A percentile compares a stretch with the other conserved stretches of the same genome.
These are phyloP conservation scores for Cataglyphis cursor DNA, from an alignment of 2,888 invertebrate species.

Conservation along the genomic window DNA sequence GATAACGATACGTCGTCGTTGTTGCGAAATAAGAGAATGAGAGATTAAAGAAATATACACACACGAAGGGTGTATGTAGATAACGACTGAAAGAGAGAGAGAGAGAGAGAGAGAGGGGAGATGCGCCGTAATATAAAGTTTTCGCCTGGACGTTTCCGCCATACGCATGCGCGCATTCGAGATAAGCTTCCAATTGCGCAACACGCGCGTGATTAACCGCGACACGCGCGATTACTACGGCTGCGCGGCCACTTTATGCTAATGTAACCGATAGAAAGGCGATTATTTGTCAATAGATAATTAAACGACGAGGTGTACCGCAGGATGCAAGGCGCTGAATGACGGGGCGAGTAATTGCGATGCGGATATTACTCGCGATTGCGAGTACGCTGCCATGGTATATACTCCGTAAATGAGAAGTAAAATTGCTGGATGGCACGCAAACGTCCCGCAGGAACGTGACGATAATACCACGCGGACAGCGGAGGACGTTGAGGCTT, in stretches of 20 bases:
- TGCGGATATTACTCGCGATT: constrained; percentile 44
- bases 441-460: constrained; percentile 65
- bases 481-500: constrained; percentile 54
- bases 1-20: no score
- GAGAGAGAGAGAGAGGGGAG: not conserved
- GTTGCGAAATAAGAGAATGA: not conserved
- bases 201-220: constrained; percentile 24
- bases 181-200: constrained; percentile 23
- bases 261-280: constrained; percentile 27
- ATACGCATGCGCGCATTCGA: not conserved
- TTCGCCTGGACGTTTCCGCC: not conserved
- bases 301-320: constrained; percentile 31
- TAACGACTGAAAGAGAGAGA: no score
- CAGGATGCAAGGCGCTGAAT: constrained; percentile 19
- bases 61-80: not conserved
- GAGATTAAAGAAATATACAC: not conserved
- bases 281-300: constrained; percentile 51
- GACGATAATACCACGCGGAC: constrained; percentile 60
- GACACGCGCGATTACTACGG: constrained; percentile 25
- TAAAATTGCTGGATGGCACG: constrained; percentile 64
- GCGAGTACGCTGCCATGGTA: constrained; percentile 14
- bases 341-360: constrained; percentile 37
- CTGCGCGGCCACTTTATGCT: constrained; percentile 28
- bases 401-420: constrained; percentile 56
- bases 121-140: not conserved